A percentile compares a stretch with the other conserved stretches of the same genome.
These are phyloP conservation scores for Sycophila texana DNA, from an alignment of 2,888 invertebrate species.

Conservation along the genomic window DNA sequence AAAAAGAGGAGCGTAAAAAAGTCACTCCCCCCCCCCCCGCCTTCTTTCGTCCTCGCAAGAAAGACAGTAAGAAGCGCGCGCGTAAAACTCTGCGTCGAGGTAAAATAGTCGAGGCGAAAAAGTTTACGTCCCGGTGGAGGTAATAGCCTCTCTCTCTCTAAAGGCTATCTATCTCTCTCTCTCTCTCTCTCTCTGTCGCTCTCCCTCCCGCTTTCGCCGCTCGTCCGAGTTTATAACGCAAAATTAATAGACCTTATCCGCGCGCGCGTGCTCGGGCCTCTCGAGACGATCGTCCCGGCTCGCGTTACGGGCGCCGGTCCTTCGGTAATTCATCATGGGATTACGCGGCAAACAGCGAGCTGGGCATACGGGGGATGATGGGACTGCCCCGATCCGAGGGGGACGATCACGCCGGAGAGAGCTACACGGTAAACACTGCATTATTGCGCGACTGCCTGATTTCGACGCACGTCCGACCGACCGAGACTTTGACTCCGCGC, in stretches of 20 bases:
- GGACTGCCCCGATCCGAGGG: constrained; percentile 1
- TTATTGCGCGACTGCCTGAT: constrained; percentile 40
- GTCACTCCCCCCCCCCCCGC: no score
- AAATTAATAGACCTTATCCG: constrained; percentile 73
- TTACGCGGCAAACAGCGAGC: constrained; percentile 70
- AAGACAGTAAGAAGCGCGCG: background rate
- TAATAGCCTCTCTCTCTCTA: background rate
- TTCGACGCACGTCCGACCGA: constrained; percentile 1
- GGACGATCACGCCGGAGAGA: background rate
- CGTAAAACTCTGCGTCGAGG: constrained; percentile 19
- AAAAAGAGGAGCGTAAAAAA: constrained; percentile 42
- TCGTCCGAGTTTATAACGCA: constrained; percentile 70
- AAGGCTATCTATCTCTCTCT: no score
- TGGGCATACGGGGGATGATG: background rate
- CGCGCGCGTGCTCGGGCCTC: background rate
- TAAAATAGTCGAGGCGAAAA: constrained; percentile 20
- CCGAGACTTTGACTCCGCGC: no score
- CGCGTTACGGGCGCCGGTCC: background rate
- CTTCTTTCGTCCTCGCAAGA: background rate
- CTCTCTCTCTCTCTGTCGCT: no score
- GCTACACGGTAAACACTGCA: constrained; percentile 30
- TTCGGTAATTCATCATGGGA: constrained; percentile 73
- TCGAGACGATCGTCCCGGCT: background rate
- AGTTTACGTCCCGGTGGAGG: constrained; percentile 22
- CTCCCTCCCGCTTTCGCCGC: no score